These are phyloP conservation scores for Brachionus paranguensis DNA, from an alignment of 1,140 invertebrate genomes.

Conservation along the genomic window DNA sequence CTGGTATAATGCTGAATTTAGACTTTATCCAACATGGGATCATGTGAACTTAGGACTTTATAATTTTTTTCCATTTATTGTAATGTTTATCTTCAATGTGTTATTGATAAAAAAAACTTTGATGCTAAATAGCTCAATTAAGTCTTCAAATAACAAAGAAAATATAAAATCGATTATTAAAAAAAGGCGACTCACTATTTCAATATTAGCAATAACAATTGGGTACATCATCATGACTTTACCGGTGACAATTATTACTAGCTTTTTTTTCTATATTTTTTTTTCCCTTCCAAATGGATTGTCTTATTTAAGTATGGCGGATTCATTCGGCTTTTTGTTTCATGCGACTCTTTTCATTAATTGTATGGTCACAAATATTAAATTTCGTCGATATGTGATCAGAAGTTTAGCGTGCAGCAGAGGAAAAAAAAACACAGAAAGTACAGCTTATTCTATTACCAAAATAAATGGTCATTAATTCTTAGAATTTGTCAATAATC, in stretches of 20 bases:
- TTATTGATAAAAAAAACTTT: neutral
- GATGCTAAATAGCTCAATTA: neutral
- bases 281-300: too few species aligned
- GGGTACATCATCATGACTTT: slow-evolving; percentile 8
- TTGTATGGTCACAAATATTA: neutral
- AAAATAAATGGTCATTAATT: too few species aligned
- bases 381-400: neutral
- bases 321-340: neutral
- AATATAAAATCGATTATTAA: neutral
- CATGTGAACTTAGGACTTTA: neutral
- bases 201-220: neutral
- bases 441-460: too few species aligned
- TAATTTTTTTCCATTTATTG: neutral
- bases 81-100: neutral
- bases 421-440: too few species aligned
- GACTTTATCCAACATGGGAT: neutral
- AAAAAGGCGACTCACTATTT: neutral
- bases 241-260: neutral
- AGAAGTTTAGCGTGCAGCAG: too few species aligned
- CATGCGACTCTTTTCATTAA: neutral
- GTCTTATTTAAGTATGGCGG: neutral
- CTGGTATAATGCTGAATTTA: neutral
- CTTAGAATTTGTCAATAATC: too few species aligned
- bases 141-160: neutral
- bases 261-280: neutral